Evolutionary conservation across 2,113 vertebrate genomes (phyloP).

Genomic region (Dipodomys stephensi): DNA sequence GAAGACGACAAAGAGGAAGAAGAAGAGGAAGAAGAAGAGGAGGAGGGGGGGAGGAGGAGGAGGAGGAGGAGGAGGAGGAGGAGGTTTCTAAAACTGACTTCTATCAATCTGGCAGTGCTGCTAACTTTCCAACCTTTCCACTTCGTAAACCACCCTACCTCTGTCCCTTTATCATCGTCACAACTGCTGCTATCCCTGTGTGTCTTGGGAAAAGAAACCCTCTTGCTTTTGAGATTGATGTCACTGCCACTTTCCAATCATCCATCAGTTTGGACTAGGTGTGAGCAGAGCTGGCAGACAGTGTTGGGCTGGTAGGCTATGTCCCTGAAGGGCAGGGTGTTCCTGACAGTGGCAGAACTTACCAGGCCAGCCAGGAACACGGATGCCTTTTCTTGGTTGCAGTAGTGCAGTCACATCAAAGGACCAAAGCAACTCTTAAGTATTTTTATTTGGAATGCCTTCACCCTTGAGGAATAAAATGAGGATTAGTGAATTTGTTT

Average conservation of each 20-base stretch:
- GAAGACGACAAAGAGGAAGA: too few species aligned
- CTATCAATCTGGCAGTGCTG: not conserved
- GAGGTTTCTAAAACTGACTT: not conserved
- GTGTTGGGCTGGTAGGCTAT: not conserved
- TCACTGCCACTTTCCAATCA: constrained; percentile 10
- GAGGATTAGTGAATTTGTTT: constrained; percentile 86
- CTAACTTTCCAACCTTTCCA: not conserved
- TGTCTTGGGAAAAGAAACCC: not conserved
- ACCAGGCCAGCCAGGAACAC: constrained; percentile 39
- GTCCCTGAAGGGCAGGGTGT: constrained; percentile 9
- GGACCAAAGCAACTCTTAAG: constrained; percentile 62
- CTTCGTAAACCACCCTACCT: not conserved
- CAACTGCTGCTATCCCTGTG: not conserved
- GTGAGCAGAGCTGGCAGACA: constrained; percentile 31
- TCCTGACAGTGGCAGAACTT: constrained; percentile 71
- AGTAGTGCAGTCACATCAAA: constrained; percentile 46
- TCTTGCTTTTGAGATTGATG: constrained; percentile 13
- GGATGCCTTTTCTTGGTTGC: constrained; percentile 43
- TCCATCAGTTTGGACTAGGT: constrained; percentile 27
- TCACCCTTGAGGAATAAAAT: constrained; percentile 86
- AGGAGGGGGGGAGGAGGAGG: too few species aligned
- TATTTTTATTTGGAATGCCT: constrained; percentile 81
- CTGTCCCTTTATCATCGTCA: accelerated
- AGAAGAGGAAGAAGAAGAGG: too few species aligned
- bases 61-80: too few species aligned